A percentile compares a stretch with the other conserved stretches of the same genome.
phyloP scores from a whole-genome alignment of 2,113 vertebrate genomes.

The crab-eating macaque (Macaca fascicularis) region DNA sequence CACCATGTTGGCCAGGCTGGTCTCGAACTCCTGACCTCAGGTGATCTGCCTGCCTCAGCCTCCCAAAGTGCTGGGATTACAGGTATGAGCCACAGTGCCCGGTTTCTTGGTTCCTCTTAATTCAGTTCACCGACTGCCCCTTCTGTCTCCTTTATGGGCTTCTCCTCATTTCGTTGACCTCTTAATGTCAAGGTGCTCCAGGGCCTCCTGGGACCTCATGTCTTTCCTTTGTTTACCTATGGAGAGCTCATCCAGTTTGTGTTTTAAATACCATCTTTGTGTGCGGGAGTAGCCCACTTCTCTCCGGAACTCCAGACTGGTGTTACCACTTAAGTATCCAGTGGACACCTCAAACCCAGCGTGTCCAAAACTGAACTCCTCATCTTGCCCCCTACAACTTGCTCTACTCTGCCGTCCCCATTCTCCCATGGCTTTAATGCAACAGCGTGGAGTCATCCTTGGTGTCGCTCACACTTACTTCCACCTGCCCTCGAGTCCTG shows the following conservation, averaged over 20 bases:
- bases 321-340: rapidly evolving
- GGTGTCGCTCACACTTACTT: rapidly evolving
- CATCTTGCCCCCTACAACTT: background rate
- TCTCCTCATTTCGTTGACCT: background rate
- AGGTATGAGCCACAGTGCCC: no score
- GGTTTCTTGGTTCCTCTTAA: background rate
- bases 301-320: no score
- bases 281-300: no score
- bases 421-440: background rate
- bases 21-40: no score
- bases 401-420: background rate
- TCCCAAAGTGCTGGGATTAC: no score
- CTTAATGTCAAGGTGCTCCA: background rate
- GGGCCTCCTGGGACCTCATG: background rate
- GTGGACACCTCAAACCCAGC: rapidly evolving
- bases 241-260: background rate
- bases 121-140: background rate
- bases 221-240: background rate
- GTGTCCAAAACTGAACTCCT: background rate
- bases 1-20: no score
- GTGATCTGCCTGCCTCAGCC: no score
- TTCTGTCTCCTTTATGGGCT: background rate
- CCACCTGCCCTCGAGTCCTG: background rate
- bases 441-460: rapidly evolving
- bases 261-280: background rate